Conservation (phyloP, 2,888 invertebrate genomes). For the Pilophorus perplexus region DNA sequence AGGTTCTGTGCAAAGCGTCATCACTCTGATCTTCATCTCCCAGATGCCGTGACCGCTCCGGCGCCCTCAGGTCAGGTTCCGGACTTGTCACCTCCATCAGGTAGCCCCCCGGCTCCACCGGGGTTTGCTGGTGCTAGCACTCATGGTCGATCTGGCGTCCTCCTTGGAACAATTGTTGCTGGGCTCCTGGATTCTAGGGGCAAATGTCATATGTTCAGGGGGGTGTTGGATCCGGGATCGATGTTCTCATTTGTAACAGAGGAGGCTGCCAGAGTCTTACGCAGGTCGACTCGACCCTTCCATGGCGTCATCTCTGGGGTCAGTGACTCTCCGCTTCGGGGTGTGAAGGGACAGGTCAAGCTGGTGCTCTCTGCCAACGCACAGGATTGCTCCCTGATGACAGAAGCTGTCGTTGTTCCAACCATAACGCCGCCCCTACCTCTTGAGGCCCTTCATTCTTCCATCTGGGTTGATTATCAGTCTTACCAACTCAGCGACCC, state of each 20-base stretch:
- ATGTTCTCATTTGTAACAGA: background rate
- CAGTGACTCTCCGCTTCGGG: background rate
- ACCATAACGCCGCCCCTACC: conserved; percentile 31
- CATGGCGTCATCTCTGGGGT: background rate
- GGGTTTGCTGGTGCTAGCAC: background rate
- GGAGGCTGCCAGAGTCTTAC: background rate
- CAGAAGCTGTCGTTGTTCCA: conserved; percentile 34
- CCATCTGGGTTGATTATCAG: background rate
- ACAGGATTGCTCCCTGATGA: background rate
- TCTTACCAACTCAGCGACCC: conserved; percentile 2
- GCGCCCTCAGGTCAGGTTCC: background rate
- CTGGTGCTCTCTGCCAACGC: background rate
- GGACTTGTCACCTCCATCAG: background rate
- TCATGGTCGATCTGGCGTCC: background rate
- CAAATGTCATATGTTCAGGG: background rate
- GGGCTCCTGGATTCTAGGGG: background rate
- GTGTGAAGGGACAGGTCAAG: background rate
- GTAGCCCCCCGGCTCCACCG: background rate
- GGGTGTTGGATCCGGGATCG: background rate
- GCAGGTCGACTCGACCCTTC: background rate
- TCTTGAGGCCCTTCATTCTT: background rate
- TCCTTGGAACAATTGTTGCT: background rate
- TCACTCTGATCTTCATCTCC: background rate
- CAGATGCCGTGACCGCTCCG: no score
- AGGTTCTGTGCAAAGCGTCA: background rate